Conservation (phyloP, 2,113 vertebrate genomes). For the Tupaia chinensis region DNA sequence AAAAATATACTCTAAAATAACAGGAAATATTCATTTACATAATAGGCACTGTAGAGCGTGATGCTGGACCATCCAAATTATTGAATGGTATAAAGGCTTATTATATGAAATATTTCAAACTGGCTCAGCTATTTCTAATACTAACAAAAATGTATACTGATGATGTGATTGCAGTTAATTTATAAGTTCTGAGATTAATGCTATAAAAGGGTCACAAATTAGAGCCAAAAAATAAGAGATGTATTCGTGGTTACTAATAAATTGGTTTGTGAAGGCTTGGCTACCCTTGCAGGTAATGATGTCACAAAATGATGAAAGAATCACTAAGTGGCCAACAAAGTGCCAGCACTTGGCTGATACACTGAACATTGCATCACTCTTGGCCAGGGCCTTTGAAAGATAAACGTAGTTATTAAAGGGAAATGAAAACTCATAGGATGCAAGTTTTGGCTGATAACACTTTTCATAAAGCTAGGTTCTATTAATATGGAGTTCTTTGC, state of each 20-base stretch:
- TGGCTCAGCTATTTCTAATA: constrained; percentile 67
- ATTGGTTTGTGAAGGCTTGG: constrained; percentile 73
- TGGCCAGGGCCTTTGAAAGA: constrained; percentile 57
- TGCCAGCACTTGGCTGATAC: constrained; percentile 19
- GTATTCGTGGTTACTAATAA: constrained; percentile 74
- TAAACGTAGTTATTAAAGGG: background rate
- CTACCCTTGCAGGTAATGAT: constrained; percentile 76
- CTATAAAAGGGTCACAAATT: constrained; percentile 74
- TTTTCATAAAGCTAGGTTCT: background rate
- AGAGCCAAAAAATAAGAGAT: constrained; percentile 68
- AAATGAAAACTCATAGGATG: constrained; percentile 39
- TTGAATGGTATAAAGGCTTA: constrained; percentile 57
- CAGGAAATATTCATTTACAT: constrained; percentile 71
- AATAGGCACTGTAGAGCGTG: constrained; percentile 45
- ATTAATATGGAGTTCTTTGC: background rate
- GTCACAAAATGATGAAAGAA: constrained; percentile 79
- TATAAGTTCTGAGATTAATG: constrained; percentile 77
- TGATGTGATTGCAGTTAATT: constrained; percentile 78
- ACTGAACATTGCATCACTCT: constrained; percentile 64
- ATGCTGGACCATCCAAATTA: constrained; percentile 63
- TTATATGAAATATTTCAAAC: constrained; percentile 66
- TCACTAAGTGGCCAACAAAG: constrained; percentile 75
- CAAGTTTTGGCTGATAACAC: background rate
- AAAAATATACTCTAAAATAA: constrained; percentile 49
- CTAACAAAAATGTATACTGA: constrained; percentile 71